These are phyloP conservation scores for Athrips mouffetella DNA, from an alignment of 2,888 invertebrate species.

Conservation along the genomic window DNA sequence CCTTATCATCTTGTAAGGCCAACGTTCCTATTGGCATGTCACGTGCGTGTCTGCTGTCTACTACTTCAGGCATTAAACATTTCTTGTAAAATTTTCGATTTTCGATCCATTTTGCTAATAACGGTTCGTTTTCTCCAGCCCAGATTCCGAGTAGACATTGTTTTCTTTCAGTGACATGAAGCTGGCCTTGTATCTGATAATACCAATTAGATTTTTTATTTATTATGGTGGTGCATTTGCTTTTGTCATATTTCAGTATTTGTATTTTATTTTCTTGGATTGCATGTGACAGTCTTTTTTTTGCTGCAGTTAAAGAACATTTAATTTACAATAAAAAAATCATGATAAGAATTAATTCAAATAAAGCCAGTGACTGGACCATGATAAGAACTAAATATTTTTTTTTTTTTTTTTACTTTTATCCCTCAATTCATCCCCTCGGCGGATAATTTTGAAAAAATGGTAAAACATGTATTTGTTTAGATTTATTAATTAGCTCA, in stretches of 20 bases:
- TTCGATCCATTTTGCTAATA: not conserved
- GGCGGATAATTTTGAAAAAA: too few relatives aligned
- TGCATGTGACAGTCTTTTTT: constrained; percentile 5
- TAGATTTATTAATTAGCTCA: too few relatives aligned
- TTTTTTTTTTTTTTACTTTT: too few relatives aligned
- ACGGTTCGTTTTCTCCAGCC: constrained; percentile 8
- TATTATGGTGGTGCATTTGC: not conserved
- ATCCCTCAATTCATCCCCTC: too few relatives aligned
- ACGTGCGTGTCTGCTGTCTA: constrained; percentile 4
- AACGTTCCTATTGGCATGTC: constrained; percentile 8
- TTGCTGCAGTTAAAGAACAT: constrained; percentile 17
- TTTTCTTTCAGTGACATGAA: not conserved
- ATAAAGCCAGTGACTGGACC: too few relatives aligned
- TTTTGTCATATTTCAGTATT: not conserved
- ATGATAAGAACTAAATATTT: too few relatives aligned
- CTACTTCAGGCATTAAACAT: constrained; percentile 10
- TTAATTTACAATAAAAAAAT: too few relatives aligned
- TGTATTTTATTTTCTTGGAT: constrained; percentile 15
- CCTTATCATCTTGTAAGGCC: not conserved
- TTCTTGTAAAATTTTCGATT: constrained; percentile 6
- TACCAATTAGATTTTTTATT: constrained; percentile 1
- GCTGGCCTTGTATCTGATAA: constrained; percentile 3
- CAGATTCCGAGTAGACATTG: not conserved
- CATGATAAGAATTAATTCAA: too few relatives aligned
- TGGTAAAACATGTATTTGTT: too few relatives aligned